phyloP scores from a whole-genome alignment of 2,113 vertebrate genomes.

The Zootoca vivipara region DNA sequence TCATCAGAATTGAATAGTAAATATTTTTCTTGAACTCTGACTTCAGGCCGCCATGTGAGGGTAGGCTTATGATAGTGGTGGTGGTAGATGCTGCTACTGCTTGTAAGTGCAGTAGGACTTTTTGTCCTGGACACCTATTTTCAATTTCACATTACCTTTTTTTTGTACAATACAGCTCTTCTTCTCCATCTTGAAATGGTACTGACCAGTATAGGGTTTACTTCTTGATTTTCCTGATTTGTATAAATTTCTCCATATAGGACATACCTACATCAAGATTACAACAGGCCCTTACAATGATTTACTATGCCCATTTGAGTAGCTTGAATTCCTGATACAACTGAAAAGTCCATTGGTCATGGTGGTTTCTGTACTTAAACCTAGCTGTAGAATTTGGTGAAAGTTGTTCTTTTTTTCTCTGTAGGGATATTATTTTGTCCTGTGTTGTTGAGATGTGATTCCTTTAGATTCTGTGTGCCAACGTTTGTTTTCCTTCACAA shows the following conservation, averaged over 20 bases:
- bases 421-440: slow-evolving; percentile 31
- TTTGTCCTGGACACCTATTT: not conserved
- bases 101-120: not conserved
- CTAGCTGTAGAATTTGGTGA: not conserved
- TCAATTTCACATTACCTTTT: not conserved
- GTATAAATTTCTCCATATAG: not conserved
- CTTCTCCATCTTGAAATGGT: not conserved
- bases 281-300: not conserved
- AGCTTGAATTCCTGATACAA: not conserved
- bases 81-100: not conserved
- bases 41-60: not conserved
- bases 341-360: not conserved
- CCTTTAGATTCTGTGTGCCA: slow-evolving; percentile 36
- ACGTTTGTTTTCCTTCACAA: slow-evolving; percentile 46
- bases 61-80: not conserved
- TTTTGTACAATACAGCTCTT: not conserved
- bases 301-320: not conserved
- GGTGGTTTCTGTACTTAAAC: not conserved
- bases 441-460: slow-evolving; percentile 3
- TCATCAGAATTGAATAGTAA: not conserved
- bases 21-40: not conserved
- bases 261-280: not conserved
- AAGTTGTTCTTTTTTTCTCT: slow-evolving; percentile 31
- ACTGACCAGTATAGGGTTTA: not conserved
- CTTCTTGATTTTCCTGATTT: not conserved